phyloP scores from a whole-genome alignment of 2,113 vertebrate species.

The Charina bottae region DNA sequence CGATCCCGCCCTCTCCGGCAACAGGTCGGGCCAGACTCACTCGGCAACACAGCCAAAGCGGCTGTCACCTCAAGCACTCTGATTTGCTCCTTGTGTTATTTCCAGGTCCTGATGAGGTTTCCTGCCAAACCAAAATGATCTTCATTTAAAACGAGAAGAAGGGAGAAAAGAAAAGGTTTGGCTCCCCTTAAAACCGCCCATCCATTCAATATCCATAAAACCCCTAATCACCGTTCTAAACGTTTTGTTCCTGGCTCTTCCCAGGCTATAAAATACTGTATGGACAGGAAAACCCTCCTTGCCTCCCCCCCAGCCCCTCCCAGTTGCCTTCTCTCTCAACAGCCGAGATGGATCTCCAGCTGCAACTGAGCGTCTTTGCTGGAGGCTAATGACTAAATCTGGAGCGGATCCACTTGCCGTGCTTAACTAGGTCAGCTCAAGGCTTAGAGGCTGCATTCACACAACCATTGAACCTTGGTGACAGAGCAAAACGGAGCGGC shows the following conservation, averaged over 20 bases:
- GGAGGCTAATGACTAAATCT: no score
- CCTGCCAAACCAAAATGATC: constrained; percentile 65
- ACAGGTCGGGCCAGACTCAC: not conserved
- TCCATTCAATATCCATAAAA: constrained; percentile 75
- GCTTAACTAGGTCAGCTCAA: no score
- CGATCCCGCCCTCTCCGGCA: not conserved
- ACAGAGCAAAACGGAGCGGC: no score
- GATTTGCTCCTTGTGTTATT: constrained; percentile 62
- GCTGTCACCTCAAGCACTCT: not conserved
- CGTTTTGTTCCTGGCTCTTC: constrained; percentile 72
- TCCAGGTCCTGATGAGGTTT: constrained; percentile 52
- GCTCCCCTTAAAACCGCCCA: constrained; percentile 65
- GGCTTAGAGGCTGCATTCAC: no score
- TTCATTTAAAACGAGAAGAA: constrained; percentile 18
- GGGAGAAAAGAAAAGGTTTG: constrained; percentile 49
- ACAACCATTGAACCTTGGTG: no score
- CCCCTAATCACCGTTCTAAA: constrained; percentile 75
- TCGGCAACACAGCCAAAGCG: no score
- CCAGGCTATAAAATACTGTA: constrained; percentile 70
- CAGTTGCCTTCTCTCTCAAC: constrained; percentile 16
- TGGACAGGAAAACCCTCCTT: constrained; percentile 61
- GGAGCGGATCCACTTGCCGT: no score
- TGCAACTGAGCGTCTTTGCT: not conserved
- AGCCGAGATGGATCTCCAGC: not conserved
- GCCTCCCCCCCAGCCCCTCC: not conserved